Evolutionary conservation across 1,140 invertebrate genomes (phyloP).

Genomic region (Bombus breviceps): DNA sequence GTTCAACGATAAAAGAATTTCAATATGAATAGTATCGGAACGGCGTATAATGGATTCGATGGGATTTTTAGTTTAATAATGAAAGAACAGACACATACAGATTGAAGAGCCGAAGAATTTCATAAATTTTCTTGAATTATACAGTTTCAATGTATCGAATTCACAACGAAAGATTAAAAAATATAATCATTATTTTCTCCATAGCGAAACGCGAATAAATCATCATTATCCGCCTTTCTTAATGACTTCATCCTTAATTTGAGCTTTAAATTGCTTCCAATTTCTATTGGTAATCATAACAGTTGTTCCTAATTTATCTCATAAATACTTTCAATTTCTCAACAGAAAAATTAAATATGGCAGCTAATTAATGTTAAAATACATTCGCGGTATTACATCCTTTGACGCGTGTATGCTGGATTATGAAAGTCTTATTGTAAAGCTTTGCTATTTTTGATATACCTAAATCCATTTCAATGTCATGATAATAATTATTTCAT

Average conservation of each 20-base stretch:
- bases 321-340: not conserved
- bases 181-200: not conserved
- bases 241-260: not conserved
- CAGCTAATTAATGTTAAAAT: not conserved
- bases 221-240: too few species aligned
- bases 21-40: conserved; percentile 9
- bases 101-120: not conserved
- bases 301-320: not conserved
- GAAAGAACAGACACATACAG: not conserved
- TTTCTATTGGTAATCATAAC: not conserved
- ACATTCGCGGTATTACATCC: not conserved
- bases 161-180: too few species aligned
- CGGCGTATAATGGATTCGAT: not conserved
- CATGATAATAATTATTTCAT: too few species aligned
- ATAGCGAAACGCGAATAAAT: not conserved
- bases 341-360: not conserved
- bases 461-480: too few species aligned
- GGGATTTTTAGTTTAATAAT: conserved; percentile 13
- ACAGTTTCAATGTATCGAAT: not conserved
- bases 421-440: not conserved
- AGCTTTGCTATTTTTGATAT: not conserved
- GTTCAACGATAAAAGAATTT: not conserved
- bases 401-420: not conserved
- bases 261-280: not conserved
- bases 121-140: not conserved